phyloP scores from a whole-genome alignment of 1,140 invertebrate species.

The Arctopsyche grandis region DNA sequence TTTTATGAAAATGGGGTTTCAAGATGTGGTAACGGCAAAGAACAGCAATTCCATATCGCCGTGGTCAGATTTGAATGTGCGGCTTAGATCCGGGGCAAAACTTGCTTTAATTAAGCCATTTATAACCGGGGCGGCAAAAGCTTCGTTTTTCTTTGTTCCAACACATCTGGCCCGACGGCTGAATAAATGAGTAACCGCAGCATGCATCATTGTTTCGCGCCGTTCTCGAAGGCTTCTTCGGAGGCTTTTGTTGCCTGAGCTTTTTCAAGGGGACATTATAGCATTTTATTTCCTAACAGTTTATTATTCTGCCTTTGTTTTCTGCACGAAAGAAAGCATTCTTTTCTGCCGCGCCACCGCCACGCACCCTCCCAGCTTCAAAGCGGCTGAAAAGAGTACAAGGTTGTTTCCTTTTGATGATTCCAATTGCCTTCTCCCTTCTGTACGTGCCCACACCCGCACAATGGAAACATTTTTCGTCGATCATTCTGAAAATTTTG shows the following conservation, averaged over 20 bases:
- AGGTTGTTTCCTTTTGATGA: slow-evolving; percentile 30
- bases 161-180: not conserved
- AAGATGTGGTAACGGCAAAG: too few relatives aligned
- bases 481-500: too few relatives aligned
- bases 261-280: slow-evolving; percentile 4
- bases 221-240: not conserved
- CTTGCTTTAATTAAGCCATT: slow-evolving; percentile 29
- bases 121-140: slow-evolving; percentile 2
- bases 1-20: too few relatives aligned
- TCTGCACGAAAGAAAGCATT: slow-evolving; percentile 21
- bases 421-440: slow-evolving; percentile 25
- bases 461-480: too few relatives aligned
- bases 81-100: not conserved
- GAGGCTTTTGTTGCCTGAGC: not conserved
- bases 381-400: not conserved
- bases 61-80: not conserved
- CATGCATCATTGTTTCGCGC: slow-evolving; percentile 23
- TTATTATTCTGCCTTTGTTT: slow-evolving; percentile 34
- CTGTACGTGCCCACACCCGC: not conserved
- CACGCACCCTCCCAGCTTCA: not conserved
- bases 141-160: slow-evolving; percentile 20
- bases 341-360: not conserved
- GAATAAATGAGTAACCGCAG: slow-evolving; percentile 24
- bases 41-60: too few relatives aligned
- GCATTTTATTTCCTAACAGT: slow-evolving; percentile 34